Percentiles rank a stretch among this genome's conserved stretches.
Evolutionary conservation across 1,140 invertebrate genomes (phyloP).

Genomic region (Coboldia fuscipes): DNA sequence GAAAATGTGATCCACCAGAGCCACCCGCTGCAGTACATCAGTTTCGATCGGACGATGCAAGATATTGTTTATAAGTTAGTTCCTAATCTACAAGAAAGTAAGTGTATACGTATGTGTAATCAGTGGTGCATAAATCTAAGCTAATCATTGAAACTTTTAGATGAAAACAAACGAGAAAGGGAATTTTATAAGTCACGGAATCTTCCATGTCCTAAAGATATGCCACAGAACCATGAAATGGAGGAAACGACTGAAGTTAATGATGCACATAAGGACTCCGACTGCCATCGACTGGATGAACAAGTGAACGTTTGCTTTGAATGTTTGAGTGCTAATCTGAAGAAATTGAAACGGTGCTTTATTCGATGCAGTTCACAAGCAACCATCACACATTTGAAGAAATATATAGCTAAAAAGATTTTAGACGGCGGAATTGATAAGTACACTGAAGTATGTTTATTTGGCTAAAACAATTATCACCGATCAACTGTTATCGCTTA

Average conservation of each 20-base stretch:
- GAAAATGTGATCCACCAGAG: slow-evolving; percentile 94
- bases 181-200: slow-evolving; percentile 71
- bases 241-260: slow-evolving; percentile 19
- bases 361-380: slow-evolving; percentile 89
- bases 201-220: slow-evolving; percentile 72
- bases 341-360: slow-evolving; percentile 69
- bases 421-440: slow-evolving; percentile 69
- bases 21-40: slow-evolving; percentile 89
- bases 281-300: slow-evolving; percentile 88
- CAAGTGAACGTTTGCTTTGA: slow-evolving; percentile 85
- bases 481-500: background rate
- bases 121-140: too few relatives aligned
- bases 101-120: slow-evolving; percentile 12
- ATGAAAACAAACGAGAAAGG: slow-evolving; percentile 68
- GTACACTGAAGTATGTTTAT: slow-evolving; percentile 75
- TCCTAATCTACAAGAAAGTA: slow-evolving; percentile 75
- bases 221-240: slow-evolving; percentile 34
- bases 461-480: background rate
- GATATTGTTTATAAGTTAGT: slow-evolving; percentile 97
- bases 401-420: slow-evolving; percentile 92
- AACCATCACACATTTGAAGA: slow-evolving; percentile 91
- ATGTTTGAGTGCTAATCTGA: slow-evolving; percentile 62
- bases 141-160: too few relatives aligned
- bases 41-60: slow-evolving; percentile 95
- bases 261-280: slow-evolving; percentile 56